Percentiles rank a stretch among this genome's conserved stretches.
These are phyloP conservation scores for Eudyptes chrysolophus DNA, from an alignment of 2,113 vertebrate genomes.

Conservation along the genomic window DNA sequence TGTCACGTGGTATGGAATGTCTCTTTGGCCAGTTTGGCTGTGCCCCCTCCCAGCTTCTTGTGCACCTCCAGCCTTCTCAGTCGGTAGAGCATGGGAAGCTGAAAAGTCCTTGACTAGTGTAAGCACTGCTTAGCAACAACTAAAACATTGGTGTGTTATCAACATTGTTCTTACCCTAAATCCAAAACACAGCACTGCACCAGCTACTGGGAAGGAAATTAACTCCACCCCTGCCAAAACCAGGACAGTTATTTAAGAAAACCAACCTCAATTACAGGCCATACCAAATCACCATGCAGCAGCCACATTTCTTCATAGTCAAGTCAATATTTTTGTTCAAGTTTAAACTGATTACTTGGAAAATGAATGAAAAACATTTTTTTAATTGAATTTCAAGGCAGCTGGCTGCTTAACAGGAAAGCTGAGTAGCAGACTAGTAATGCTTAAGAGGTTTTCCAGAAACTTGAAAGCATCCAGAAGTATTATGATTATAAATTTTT, in stretches of 20 bases:
- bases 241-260: neutral
- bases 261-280: neutral
- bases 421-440: slow-evolving; percentile 57
- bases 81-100: too few species aligned
- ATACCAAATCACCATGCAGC: neutral
- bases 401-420: slow-evolving; percentile 45
- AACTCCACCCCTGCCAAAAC: too few species aligned
- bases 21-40: too few species aligned
- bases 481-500: slow-evolving; percentile 69
- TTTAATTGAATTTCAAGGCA: slow-evolving; percentile 47
- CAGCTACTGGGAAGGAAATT: too few species aligned
- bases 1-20: too few species aligned
- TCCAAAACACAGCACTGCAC: too few species aligned
- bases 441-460: slow-evolving; percentile 70
- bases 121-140: too few species aligned
- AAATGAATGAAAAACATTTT: slow-evolving; percentile 46
- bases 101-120: too few species aligned
- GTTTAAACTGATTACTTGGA: slow-evolving; percentile 49
- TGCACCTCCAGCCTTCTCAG: too few species aligned
- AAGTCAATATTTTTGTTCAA: slow-evolving; percentile 58
- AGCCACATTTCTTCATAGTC: neutral
- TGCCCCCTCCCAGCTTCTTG: too few species aligned
- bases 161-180: too few species aligned
- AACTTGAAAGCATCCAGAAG: slow-evolving; percentile 65
- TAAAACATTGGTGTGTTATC: too few species aligned